Evolutionary conservation across 2,888 invertebrate genomes (phyloP), one percentile per base, ranked within the genome.

Genomic region (Leucophora obtusa): DNA sequence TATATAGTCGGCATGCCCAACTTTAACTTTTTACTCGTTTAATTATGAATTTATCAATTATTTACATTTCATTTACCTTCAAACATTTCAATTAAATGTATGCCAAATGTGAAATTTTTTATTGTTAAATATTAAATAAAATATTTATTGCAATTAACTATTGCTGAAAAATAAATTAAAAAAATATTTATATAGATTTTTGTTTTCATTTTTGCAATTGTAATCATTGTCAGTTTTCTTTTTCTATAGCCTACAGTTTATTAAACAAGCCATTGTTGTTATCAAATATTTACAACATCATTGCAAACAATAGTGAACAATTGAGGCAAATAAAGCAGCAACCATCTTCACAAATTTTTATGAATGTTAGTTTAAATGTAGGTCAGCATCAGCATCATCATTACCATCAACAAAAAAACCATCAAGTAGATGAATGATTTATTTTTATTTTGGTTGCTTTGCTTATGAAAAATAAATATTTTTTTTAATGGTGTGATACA

Each of bases 151-250:
- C 4, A 11, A 6, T n/a, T 6, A 28, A 38, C 4, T 47, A n/a
- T 47, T 47, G 14, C n/a, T 11, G n/a, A 6, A 47, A 47, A n/a
- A 47, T 15, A 47, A 11, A 38, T 38, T 38, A 1, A 21, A 35
- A 9, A 35, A 35, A 14, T 47, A 4, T 47, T 47, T 47, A 5
- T 14, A 43, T 5, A 43, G 5, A 24, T 6, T 6, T 28, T 28
- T 28, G 4, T 28, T 28, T 28, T 28, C 2, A n/a, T 47, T 60
- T 43, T 50, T 63, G 50, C 50, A 63, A 28, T 63, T 63, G 28
- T 50, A 63, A 50, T 50, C 17, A 33, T 18, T 50, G 50, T 15
- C 62, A 62, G 14, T 47, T 50, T 24, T 38, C 11, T 15, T 47
- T 47, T 47, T 47, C 50, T 43, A 50, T 51, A 51, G 28, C 33